phyloP scores from a whole-genome alignment of 2,113 vertebrate species.

The Macquaria australasica region DNA sequence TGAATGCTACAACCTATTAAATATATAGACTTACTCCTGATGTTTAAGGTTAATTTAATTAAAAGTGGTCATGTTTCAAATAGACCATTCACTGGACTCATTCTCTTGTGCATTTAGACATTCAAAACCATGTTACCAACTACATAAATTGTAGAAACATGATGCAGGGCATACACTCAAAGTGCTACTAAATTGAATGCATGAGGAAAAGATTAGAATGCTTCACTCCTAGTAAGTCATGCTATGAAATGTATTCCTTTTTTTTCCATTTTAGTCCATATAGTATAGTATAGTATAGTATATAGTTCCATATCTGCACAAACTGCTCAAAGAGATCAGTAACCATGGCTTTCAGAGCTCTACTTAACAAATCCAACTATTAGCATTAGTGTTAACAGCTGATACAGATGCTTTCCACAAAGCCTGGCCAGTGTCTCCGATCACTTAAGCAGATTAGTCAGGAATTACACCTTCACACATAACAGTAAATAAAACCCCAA shows the following conservation, averaged over 20 bases:
- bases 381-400: conserved; percentile 28
- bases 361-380: conserved; percentile 39
- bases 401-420: conserved; percentile 34
- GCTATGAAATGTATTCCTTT: background rate
- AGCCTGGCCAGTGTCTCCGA: conserved; percentile 39
- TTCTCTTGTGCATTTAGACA: background rate
- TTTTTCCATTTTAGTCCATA: conserved; percentile 32
- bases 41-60: conserved; percentile 8
- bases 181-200: background rate
- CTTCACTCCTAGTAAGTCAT: conserved; percentile 1
- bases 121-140: background rate
- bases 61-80: conserved; percentile 14
- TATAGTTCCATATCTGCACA: conserved; percentile 16
- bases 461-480: conserved; percentile 33
- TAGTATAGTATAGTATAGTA: too few species aligned
- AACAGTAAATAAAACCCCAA: conserved; percentile 36
- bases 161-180: background rate
- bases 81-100: background rate
- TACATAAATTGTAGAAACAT: background rate
- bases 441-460: conserved; percentile 37
- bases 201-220: background rate
- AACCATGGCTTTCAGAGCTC: conserved; percentile 12
- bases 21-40: background rate
- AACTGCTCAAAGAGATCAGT: conserved; percentile 14
- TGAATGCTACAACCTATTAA: background rate